Percentiles rank a stretch among this genome's conserved stretches.
Conservation (phyloP, 2,797 vertebrate species). For the Brachyalestes nurse region DNA sequence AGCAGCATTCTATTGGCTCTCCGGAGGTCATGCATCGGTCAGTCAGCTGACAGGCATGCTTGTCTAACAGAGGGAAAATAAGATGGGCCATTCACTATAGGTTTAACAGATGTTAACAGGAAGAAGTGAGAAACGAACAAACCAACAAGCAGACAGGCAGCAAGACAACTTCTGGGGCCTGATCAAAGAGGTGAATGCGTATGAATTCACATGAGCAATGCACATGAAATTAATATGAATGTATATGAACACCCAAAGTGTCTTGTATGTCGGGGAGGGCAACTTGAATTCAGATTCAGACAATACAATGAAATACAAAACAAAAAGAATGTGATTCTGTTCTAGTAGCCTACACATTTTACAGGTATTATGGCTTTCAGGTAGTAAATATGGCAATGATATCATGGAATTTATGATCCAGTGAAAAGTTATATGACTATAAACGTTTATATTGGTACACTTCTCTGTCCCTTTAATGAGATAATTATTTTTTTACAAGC, state of each 20-base stretch:
- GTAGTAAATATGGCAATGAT: no score
- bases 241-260: no score
- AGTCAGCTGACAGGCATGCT: slow-evolving; percentile 8
- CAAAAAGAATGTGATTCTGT: no score
- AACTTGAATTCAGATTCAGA: background rate
- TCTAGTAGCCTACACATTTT: no score
- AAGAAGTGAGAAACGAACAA: background rate
- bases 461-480: no score
- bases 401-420: no score
- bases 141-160: background rate
- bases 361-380: no score
- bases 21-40: slow-evolving; percentile 15
- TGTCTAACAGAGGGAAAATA: slow-evolving; percentile 2
- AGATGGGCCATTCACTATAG: background rate
- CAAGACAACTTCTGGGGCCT: background rate
- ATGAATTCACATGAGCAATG: background rate
- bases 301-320: no score
- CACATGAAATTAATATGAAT: background rate
- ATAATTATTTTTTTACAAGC: no score
- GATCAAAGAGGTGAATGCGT: background rate
- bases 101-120: background rate
- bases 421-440: no score
- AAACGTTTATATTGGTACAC: no score
- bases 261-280: background rate
- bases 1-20: slow-evolving; percentile 21